Conservation (phyloP, 2,888 invertebrate species). For the Tenthredo mesomela region DNA sequence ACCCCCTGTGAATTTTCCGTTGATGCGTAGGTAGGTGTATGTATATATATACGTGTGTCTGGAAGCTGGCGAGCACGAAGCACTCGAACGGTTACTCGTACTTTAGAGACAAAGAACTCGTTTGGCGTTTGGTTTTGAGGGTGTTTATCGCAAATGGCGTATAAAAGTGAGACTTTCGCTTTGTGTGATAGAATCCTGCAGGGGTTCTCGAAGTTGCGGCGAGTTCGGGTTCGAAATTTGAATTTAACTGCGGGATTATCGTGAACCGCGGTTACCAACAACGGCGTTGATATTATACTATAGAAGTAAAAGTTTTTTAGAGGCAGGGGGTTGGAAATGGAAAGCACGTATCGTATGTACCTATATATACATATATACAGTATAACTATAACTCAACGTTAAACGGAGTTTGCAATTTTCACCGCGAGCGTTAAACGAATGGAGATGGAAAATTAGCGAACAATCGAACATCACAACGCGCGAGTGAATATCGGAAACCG, state of each 20-base stretch:
- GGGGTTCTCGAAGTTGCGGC: background rate
- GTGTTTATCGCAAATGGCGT: conserved; percentile 37
- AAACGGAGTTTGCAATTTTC: conserved; percentile 21
- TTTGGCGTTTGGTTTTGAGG: conserved; percentile 13
- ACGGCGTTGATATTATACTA: background rate
- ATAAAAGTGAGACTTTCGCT: conserved; percentile 20
- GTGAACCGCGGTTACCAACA: background rate
- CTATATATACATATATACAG: too few species aligned
- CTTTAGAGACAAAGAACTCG: conserved; percentile 31
- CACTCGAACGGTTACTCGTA: conserved; percentile 13
- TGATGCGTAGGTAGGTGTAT: background rate
- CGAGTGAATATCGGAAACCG: conserved; percentile 49
- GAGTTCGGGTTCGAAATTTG: background rate
- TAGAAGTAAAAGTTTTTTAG: background rate
- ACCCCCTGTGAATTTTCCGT: background rate
- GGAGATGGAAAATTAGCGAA: conserved; percentile 49
- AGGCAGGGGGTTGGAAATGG: background rate
- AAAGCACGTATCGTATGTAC: background rate
- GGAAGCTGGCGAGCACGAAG: conserved; percentile 34
- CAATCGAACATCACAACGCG: conserved; percentile 47
- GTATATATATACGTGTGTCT: background rate
- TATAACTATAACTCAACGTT: conserved; percentile 8
- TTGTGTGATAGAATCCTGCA: background rate
- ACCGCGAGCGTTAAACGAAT: conserved; percentile 22
- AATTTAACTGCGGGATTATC: background rate